Percentiles rank a stretch among this genome's conserved stretches.
phyloP scores from a whole-genome alignment of 1,140 invertebrate genomes.

The Macrobrachium nipponense region DNA sequence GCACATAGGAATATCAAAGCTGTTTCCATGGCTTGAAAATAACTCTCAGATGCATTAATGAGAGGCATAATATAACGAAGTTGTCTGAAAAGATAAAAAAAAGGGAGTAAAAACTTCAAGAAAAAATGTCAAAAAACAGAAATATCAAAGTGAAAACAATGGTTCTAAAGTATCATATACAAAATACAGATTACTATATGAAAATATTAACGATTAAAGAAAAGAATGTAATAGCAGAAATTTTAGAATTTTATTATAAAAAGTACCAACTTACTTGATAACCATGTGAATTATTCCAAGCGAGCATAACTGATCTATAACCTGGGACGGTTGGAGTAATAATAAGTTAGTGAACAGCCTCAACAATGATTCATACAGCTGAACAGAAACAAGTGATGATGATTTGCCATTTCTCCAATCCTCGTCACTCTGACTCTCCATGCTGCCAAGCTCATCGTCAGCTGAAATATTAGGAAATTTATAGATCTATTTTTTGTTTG shows the following conservation, averaged over 20 bases:
- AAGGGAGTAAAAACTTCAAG: no score
- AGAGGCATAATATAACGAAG: conserved; percentile 22
- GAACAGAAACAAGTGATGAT: conserved; percentile 5
- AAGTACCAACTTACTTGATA: conserved; percentile 11
- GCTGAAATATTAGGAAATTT: neutral
- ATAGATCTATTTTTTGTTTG: no score
- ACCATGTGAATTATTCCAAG: conserved; percentile 36
- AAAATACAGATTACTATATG: no score
- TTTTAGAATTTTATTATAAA: neutral
- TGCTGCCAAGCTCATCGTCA: neutral
- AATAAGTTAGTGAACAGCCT: conserved; percentile 38
- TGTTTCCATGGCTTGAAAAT: conserved; percentile 27
- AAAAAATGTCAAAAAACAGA: no score
- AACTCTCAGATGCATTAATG: conserved; percentile 13
- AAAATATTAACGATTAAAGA: no score
- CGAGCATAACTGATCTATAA: conserved; percentile 32
- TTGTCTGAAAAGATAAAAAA: conserved; percentile 13
- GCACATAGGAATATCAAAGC: conserved; percentile 26
- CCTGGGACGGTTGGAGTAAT: conserved; percentile 19
- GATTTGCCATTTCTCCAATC: neutral
- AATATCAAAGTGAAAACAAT: no score
- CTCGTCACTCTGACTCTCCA: neutral
- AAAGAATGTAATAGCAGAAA: no score
- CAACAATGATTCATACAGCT: conserved; percentile 45
- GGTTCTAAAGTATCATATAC: no score